phyloP scores from a whole-genome alignment of 2,797 vertebrate species.

The Macrochelys suwanniensis region DNA sequence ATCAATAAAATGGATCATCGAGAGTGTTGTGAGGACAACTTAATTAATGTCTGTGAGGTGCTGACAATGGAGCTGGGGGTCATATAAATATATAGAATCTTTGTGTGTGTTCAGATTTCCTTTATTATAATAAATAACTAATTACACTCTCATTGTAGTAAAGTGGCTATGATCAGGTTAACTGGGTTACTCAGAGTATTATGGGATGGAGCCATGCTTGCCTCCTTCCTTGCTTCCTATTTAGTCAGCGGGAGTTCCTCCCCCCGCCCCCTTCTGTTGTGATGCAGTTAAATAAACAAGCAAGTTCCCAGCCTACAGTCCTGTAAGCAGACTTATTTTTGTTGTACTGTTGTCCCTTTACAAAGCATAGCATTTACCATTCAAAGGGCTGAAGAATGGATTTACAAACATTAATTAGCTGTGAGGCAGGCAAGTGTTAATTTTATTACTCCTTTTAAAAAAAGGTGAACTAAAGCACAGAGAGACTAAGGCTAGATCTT shows the following conservation, averaged over 20 bases:
- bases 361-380: not conserved
- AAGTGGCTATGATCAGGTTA: not conserved
- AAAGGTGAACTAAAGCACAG: not conserved
- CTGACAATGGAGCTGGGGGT: not conserved
- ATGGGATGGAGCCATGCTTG: not conserved
- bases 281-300: not conserved
- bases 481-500: not conserved
- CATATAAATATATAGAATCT: not conserved
- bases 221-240: not conserved
- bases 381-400: not conserved
- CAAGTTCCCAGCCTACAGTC: not conserved
- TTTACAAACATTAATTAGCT: not conserved
- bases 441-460: not conserved
- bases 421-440: not conserved
- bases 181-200: not conserved
- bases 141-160: not conserved
- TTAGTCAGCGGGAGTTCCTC: not conserved
- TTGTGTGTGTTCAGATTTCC: not conserved
- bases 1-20: not conserved
- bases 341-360: not conserved
- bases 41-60: not conserved
- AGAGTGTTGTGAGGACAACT: not conserved
- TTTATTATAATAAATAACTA: not conserved
- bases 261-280: not conserved
- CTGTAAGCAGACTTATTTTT: not conserved